Conservation (phyloP, 1,140 invertebrate species). For the Heliconius nattereri region DNA sequence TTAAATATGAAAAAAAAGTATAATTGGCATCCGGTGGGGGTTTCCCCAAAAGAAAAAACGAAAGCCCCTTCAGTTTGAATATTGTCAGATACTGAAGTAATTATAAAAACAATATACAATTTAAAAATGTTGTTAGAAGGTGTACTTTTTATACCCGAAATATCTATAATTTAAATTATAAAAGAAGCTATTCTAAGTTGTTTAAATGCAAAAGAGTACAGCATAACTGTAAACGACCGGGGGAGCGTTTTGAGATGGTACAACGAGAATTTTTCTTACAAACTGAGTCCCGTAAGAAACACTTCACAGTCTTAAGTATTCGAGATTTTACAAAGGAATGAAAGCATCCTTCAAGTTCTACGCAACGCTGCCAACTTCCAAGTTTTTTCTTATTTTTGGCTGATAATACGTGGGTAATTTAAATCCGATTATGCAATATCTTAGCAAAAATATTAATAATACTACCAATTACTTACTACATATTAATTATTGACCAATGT, state of each 20-base stretch:
- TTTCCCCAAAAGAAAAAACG: too few relatives aligned
- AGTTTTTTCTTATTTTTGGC: constrained; percentile 11
- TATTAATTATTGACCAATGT: not conserved
- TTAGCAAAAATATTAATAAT: too few relatives aligned
- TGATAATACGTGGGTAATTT: not conserved
- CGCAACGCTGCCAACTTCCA: not conserved
- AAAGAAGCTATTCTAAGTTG: not conserved
- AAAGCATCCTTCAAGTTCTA: constrained; percentile 33
- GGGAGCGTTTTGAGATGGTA: not conserved
- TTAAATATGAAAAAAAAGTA: too few relatives aligned
- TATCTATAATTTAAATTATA: not conserved
- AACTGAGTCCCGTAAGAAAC: constrained; percentile 52
- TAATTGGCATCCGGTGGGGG: too few relatives aligned
- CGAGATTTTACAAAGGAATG: constrained; percentile 60
- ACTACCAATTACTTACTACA: too few relatives aligned
- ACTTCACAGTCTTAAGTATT: constrained; percentile 60
- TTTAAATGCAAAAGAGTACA: not conserved
- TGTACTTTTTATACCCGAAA: not conserved
- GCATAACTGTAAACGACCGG: not conserved
- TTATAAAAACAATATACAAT: too few relatives aligned
- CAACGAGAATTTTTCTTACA: constrained; percentile 8
- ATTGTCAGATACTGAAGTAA: too few relatives aligned
- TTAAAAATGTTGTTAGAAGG: too few relatives aligned
- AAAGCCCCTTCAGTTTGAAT: too few relatives aligned
- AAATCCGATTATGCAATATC: not conserved